These are phyloP conservation scores for Pluvialis apricaria DNA, from an alignment of 2,113 vertebrate species.

Conservation along the genomic window DNA sequence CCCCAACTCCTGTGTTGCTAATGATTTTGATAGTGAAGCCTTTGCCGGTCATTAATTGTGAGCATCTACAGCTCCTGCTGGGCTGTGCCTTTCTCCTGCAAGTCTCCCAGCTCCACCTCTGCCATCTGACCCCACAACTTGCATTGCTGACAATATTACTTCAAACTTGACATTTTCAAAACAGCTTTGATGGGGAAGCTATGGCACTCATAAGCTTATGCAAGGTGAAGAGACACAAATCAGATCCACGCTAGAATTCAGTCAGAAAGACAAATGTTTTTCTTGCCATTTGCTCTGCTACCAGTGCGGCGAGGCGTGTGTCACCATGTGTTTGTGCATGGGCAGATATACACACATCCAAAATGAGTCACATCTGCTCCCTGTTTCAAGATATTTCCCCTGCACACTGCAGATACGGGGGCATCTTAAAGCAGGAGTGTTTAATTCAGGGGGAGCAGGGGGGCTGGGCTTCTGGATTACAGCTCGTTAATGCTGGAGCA, in stretches of 20 bases:
- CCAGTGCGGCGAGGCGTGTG: background rate
- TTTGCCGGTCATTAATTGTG: background rate
- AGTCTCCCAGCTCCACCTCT: background rate
- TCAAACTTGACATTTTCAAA: background rate
- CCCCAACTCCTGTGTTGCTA: background rate
- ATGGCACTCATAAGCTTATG: background rate
- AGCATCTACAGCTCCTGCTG: background rate
- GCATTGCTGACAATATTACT: background rate
- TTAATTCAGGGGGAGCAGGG: fast-evolving
- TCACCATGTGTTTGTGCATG: background rate
- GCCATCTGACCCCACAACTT: background rate
- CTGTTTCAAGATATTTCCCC: background rate
- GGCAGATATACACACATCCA: background rate
- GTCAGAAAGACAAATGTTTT: background rate
- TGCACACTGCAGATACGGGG: background rate
- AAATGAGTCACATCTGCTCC: background rate
- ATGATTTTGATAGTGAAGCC: background rate
- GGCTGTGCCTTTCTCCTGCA: background rate
- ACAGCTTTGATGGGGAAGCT: background rate
- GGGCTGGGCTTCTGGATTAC: background rate
- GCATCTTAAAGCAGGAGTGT: background rate
- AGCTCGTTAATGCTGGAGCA: background rate
- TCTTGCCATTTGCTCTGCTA: background rate
- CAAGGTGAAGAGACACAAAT: background rate
- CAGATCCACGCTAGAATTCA: background rate